Conservation (phyloP, 2,797 vertebrate genomes). For the Oreochromis grahami region DNA sequence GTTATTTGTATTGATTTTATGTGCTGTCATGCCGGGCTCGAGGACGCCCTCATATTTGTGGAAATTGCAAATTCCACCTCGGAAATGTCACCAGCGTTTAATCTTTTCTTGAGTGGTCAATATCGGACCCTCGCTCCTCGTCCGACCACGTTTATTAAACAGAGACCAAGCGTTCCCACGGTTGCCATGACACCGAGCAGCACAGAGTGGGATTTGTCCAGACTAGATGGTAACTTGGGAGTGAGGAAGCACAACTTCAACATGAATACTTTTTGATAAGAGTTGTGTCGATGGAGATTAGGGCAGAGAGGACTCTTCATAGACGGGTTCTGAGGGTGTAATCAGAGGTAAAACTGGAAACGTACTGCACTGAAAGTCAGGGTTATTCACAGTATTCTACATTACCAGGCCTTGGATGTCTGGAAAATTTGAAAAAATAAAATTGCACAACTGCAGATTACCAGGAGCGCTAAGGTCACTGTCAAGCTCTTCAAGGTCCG, state of each 20-base stretch:
- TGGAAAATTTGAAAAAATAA: neutral
- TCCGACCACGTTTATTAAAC: conserved; percentile 82
- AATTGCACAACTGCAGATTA: neutral
- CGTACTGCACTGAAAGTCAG: neutral
- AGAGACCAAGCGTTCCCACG: conserved; percentile 67
- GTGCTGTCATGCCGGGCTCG: conserved; percentile 88
- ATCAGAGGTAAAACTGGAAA: neutral
- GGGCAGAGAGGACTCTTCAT: neutral
- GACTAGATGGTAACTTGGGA: conserved; percentile 57
- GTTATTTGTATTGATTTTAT: conserved; percentile 99
- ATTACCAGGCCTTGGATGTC: neutral
- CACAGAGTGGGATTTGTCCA: conserved; percentile 24
- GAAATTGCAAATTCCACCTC: conserved; percentile 97
- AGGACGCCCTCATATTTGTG: conserved; percentile 96
- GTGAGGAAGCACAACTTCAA: conserved; percentile 53
- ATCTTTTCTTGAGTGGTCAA: conserved; percentile 91
- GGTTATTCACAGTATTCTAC: neutral
- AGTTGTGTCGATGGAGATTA: conserved; percentile 42
- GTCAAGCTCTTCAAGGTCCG: conserved; percentile 63
- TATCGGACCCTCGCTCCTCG: conserved; percentile 75
- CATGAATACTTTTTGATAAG: conserved; percentile 64
- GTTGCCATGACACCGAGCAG: conserved; percentile 71
- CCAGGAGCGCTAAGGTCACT: conserved; percentile 14
- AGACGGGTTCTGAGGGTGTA: neutral
- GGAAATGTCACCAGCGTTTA: conserved; percentile 98